These are phyloP conservation scores for Cyanoderma ruficeps DNA, from an alignment of 2,113 vertebrate species.

Conservation along the genomic window DNA sequence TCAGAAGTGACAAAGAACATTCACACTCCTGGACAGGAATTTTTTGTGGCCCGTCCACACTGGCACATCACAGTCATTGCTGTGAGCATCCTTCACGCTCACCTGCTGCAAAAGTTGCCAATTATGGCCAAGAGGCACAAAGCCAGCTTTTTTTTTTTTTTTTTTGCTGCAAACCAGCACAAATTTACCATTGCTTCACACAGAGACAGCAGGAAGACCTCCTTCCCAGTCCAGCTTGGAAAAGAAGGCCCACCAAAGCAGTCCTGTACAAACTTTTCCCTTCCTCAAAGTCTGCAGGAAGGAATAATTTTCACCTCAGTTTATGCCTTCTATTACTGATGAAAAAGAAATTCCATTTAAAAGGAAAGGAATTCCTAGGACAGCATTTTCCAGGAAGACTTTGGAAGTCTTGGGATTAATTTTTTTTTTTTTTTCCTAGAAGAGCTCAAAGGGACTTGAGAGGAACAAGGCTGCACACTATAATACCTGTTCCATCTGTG, in stretches of 20 bases:
- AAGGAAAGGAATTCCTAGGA: not conserved
- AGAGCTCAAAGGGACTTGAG: not conserved
- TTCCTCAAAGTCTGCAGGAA: not conserved
- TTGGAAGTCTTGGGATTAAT: not conserved
- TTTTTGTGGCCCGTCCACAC: not conserved
- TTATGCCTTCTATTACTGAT: not conserved
- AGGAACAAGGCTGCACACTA: not conserved
- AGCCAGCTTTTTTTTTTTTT: not conserved
- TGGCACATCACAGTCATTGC: not conserved
- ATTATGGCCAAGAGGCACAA: not conserved
- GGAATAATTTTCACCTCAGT: not conserved
- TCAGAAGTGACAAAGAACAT: not conserved
- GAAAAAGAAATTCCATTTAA: not conserved
- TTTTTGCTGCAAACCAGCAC: not conserved
- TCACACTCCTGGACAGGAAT: not conserved
- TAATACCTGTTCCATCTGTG: fast-evolving
- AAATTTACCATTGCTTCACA: not conserved
- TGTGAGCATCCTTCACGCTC: fast-evolving
- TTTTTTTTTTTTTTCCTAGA: not conserved
- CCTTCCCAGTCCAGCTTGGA: not conserved
- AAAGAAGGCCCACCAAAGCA: not conserved
- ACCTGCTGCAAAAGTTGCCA: not conserved
- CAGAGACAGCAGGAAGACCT: not conserved
- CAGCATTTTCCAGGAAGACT: not conserved
- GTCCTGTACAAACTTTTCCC: not conserved